Evolutionary conservation across 2,797 vertebrate species (phyloP), one percentile per base, ranked within the genome.

Genomic region (Myotis pilosus): DNA sequence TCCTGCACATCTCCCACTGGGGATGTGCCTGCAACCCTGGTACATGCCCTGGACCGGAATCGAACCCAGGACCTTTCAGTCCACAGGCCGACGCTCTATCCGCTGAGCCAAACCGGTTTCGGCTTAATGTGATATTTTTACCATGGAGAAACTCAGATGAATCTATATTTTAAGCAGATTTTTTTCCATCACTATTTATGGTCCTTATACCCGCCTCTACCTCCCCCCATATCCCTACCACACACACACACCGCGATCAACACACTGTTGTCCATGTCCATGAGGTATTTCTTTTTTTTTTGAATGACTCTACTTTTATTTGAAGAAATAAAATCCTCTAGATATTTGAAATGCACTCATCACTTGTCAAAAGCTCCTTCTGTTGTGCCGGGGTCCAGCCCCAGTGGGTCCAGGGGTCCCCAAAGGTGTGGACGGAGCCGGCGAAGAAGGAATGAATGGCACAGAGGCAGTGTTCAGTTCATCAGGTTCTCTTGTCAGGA

Each of bases 351-450:
- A 81, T 74, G 20, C 12, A 91, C 25, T 85, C 68, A 89, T 92
- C 87, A 92, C 78, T 95, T 96, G 95, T 93, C 90, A 94, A 44
- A 83, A 55, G 19, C 28, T 79, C 94, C 88, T 86, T 96, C 78
- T 93, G 88, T 92, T 85, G 82, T 88, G 79, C n/a, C n/a, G n/a
- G n/a, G n/a, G n/a, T n/a, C n/a, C n/a, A n/a, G n/a, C n/a, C n/a
- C n/a, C n/a, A n/a, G n/a, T n/a, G n/a, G n/a, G n/a, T n/a, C n/a
- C n/a, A n/a, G n/a, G n/a, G n/a, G n/a, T n/a, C n/a, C n/a, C n/a
- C n/a, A n/a, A n/a, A n/a, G n/a, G n/a, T n/a, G n/a, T n/a, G n/a
- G n/a, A n/a, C n/a, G n/a, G n/a, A n/a, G n/a, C n/a, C n/a, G n/a
- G n/a, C n/a, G n/a, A n/a, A n/a, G n/a, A n/a, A n/a, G n/a, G n/a